Evolutionary conservation across 2,113 vertebrate genomes (phyloP), one percentile per base, ranked within the genome.

Genomic region (Gymnobelideus leadbeateri): DNA sequence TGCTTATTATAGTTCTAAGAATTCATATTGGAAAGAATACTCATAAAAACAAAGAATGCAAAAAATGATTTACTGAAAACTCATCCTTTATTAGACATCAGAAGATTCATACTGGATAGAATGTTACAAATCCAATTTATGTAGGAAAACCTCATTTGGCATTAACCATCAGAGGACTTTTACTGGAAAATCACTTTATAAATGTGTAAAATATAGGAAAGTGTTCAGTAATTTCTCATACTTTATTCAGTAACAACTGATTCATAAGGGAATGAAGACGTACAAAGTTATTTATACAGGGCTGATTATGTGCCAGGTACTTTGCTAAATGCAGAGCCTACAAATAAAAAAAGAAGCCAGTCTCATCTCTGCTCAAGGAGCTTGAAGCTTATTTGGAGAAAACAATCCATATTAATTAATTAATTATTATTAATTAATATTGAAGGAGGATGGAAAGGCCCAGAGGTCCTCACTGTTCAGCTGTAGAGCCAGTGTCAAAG

Each of bases 1-100:
- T 98, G 93, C 98, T 98, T 93, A 97, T 98, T 96, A 97, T 97
- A 31, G 97, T 98, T 93, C 97, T 97, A 89, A 97, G 98, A 57
- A 93, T 97, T 94, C 98, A 98, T 50, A 98, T 98, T 49, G 97
- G 97, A 93, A 97, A 96, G n/a, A 98, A 98, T 92, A 97, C 96
- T 0, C 97, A 97, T 93, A 97, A 97, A 0, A 98, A 97, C 93
- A 95, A 93, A 51, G 92, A 98, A 91, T 97, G 98, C 54, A 97
- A 97, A 54, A 98, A 97, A 68, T 68, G 97, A 28, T 98, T 98
- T 95, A 97, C 97, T 92, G 97, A 93, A 54, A 96, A 97, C 55
- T 96, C 97, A 93, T 95, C 96, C 43, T 92, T 98, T 89, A 94
- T 91, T 52, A 98, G 97, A 91, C 98, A 98, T 94, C 96, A 97